phyloP scores from a whole-genome alignment of 2,888 invertebrate genomes.

The Drosophila niveifrons region DNA sequence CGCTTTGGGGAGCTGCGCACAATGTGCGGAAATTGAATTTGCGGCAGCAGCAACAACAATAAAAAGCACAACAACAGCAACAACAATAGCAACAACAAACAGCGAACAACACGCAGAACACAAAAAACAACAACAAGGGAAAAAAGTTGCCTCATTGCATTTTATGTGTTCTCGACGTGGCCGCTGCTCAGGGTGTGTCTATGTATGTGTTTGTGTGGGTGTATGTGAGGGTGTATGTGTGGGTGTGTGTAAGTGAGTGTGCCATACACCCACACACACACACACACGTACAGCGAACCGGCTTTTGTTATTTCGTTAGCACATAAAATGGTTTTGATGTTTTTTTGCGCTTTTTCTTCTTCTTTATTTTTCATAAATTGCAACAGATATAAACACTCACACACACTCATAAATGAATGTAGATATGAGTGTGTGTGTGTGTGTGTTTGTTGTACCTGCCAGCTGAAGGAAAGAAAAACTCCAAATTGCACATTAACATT shows the following conservation, averaged over 20 bases:
- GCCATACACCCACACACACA: neutral
- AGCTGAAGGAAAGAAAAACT: constrained; percentile 34
- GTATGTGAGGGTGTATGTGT: constrained; percentile 14
- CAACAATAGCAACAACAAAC: constrained; percentile 22
- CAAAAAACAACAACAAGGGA: constrained; percentile 3
- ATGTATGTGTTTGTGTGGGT: constrained; percentile 19
- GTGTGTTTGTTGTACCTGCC: constrained; percentile 40
- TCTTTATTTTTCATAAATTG: constrained; percentile 54
- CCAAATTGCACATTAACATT: constrained; percentile 62
- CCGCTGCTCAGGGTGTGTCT: constrained; percentile 44
- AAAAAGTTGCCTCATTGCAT: constrained; percentile 70
- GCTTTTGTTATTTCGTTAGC: constrained; percentile 80
- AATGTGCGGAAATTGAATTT: constrained; percentile 81
- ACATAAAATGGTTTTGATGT: constrained; percentile 71
- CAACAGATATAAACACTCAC: constrained; percentile 49
- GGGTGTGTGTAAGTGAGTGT: constrained; percentile 11
- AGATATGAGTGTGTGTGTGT: constrained; percentile 27
- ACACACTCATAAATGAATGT: constrained; percentile 1
- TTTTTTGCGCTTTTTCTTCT: constrained; percentile 29
- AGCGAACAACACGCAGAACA: constrained; percentile 8
- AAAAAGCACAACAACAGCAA: constrained; percentile 19
- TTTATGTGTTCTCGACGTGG: constrained; percentile 66
- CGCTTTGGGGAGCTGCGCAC: constrained; percentile 68
- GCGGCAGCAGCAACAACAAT: constrained; percentile 62
- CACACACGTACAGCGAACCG: constrained; percentile 29